Percentiles rank a stretch among this genome's conserved stretches.
Evolutionary conservation across 1,140 invertebrate genomes (phyloP).

Genomic region (Eciton burchellii): DNA sequence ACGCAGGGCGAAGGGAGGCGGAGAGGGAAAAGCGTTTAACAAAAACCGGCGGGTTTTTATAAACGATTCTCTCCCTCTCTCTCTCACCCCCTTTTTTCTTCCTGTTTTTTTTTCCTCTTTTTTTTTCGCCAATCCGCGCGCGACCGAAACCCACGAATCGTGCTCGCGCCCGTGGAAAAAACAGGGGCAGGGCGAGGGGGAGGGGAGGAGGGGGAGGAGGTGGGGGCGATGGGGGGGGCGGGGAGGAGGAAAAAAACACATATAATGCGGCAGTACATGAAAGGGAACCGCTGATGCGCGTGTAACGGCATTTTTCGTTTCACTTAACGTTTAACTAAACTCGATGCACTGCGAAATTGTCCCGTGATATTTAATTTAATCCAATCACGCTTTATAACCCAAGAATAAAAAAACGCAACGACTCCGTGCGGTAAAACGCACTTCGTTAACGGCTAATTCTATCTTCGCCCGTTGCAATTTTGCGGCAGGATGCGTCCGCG

Average conservation of each 20-base stretch:
- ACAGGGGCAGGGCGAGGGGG: no score
- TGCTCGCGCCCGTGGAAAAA: constrained; percentile 29
- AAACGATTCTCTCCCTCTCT: constrained; percentile 53
- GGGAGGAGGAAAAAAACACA: no score
- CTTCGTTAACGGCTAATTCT: constrained; percentile 56
- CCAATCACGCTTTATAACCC: constrained; percentile 58
- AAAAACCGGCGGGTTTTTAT: constrained; percentile 47
- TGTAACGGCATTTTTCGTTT: constrained; percentile 62
- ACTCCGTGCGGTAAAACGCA: constrained; percentile 52
- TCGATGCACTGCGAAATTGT: constrained; percentile 57
- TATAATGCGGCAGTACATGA: constrained; percentile 45
- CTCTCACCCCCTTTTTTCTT: no score
- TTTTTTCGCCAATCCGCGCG: no score
- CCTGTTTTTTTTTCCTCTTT: no score
- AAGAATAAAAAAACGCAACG: constrained; percentile 49
- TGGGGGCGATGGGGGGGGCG: no score
- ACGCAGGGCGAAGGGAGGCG: no score
- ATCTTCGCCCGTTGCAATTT: constrained; percentile 54
- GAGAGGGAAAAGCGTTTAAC: constrained; percentile 5
- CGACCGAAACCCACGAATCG: constrained; percentile 41
- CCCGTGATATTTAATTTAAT: constrained; percentile 62
- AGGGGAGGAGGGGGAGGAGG: no score
- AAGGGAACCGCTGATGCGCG: constrained; percentile 46
- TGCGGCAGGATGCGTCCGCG: constrained; percentile 10
- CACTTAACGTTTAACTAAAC: constrained; percentile 75